Base-by-base conservation (phyloP, 2,888 invertebrate genomes). In the Gerris lacustris region DNA sequence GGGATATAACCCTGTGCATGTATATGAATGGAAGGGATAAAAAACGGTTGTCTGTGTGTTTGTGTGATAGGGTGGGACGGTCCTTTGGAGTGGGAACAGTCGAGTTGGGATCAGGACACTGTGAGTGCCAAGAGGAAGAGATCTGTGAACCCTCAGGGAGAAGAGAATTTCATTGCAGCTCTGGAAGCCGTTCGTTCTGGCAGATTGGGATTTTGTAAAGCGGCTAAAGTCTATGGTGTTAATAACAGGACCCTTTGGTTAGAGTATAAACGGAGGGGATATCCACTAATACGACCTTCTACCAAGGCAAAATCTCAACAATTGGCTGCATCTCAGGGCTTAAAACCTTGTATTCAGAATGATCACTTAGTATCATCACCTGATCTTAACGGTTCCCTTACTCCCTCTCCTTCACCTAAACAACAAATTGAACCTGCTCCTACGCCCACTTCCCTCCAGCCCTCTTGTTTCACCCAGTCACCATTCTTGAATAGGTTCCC, bases 231-330 rank as follows among this genome's bases (percentile, higher is more conserved):
- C 82, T 92, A 89, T 80, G 92, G 92, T 45, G 91, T 92, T 17
- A 92, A 92, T 80, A 92, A 92, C 81, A 84, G 92, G 71, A 92
- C 92, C 0, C 82, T 92, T 5, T 92, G 92, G 92, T 82, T 92
- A 63, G 92, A 92, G 78, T 92, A 91, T 79, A 91, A 90, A 78
- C 91, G 90, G 80, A 86, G 89, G 66, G 92, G 92, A 0, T 92
- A 92, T 80, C 91, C 91, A 1, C 89, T 90, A 77, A 89, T 87
- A 78, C 83, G 91, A 75, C 87, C 90, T 15, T 90, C 90, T 78
- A 87, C 91, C 75, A 90, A 90, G 78, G 88, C 87, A 75, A 83
- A 91, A 18, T 64, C 64, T 17, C 31, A 18, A 64, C 64, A 64
- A 18, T 9, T 64, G 11, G 62, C 62, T 62, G 62, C 62, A 15